These are phyloP conservation scores for Rhombomys opimus DNA, from an alignment of 2,113 vertebrate genomes.

Conservation along the genomic window DNA sequence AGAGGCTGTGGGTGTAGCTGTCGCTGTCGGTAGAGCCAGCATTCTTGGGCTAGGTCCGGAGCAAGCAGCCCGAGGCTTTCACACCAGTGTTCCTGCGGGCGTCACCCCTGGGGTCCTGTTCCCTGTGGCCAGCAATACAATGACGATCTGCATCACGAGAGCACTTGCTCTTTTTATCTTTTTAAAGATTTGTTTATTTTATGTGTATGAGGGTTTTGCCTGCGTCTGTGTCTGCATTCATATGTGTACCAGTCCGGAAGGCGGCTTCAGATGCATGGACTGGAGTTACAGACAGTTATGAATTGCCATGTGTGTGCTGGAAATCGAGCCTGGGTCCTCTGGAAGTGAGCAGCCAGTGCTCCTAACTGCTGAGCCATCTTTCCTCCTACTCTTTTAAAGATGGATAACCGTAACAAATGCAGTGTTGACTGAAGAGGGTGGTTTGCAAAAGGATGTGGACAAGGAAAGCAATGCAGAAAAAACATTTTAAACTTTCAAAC, in stretches of 20 bases:
- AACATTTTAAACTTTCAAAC: neutral
- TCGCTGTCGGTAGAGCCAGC: neutral
- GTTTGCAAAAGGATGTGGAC: neutral
- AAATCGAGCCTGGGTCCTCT: neutral
- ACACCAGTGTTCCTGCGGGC: neutral
- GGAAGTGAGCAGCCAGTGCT: neutral
- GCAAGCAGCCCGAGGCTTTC: neutral
- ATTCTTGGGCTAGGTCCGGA: neutral
- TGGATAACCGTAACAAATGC: neutral
- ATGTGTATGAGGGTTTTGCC: neutral
- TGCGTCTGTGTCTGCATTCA: neutral
- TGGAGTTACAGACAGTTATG: neutral
- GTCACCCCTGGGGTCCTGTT: neutral
- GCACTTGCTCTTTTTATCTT: neutral
- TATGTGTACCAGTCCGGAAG: neutral
- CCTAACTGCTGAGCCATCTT: neutral
- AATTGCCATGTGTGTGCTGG: neutral
- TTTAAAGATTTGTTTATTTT: neutral
- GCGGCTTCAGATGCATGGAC: neutral
- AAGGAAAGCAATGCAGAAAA: neutral
- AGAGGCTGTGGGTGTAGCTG: neutral
- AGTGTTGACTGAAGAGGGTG: neutral
- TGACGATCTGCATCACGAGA: neutral
- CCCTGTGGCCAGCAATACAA: neutral
- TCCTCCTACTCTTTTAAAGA: neutral